Percentiles rank a stretch among this genome's conserved stretches.
phyloP scores from a whole-genome alignment of 92 coral and sea anemone species.

The Siderastrea radians region DNA sequence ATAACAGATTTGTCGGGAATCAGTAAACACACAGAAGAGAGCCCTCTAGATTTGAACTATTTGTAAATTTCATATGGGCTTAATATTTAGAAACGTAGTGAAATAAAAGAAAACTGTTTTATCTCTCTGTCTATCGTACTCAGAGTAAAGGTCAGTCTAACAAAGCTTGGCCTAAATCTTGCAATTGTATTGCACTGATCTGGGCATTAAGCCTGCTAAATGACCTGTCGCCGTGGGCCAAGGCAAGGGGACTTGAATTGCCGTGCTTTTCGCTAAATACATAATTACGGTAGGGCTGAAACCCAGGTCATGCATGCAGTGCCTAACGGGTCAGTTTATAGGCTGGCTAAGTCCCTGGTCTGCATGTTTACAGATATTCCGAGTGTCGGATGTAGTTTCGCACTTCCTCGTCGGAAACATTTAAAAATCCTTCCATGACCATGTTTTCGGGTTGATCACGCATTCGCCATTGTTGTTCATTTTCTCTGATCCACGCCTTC shows the following conservation, averaged over 20 bases:
- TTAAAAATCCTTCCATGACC: slow-evolving; percentile 23
- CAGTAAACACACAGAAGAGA: neutral
- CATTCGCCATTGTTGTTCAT: slow-evolving; percentile 17
- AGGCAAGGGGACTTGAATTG: neutral
- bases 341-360: neutral
- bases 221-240: neutral
- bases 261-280: no score
- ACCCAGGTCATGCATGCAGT: neutral
- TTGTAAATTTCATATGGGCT: neutral
- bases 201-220: neutral
- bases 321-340: neutral
- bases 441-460: slow-evolving; percentile 18
- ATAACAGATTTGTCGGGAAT: neutral
- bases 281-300: no score
- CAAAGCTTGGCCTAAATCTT: no score
- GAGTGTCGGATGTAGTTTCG: slow-evolving; percentile 4
- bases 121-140: no score
- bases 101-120: no score
- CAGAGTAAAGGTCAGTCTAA: no score
- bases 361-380: slow-evolving; percentile 5
- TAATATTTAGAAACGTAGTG: no score
- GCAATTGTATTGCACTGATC: neutral
- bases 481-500: slow-evolving; percentile 17
- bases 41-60: neutral
- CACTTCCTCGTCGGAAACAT: slow-evolving; percentile 6